A percentile compares a stretch with the other conserved stretches of the same genome.
These are phyloP conservation scores for Cylloceria caligata DNA, from an alignment of 2,888 invertebrate genomes.

Conservation along the genomic window DNA sequence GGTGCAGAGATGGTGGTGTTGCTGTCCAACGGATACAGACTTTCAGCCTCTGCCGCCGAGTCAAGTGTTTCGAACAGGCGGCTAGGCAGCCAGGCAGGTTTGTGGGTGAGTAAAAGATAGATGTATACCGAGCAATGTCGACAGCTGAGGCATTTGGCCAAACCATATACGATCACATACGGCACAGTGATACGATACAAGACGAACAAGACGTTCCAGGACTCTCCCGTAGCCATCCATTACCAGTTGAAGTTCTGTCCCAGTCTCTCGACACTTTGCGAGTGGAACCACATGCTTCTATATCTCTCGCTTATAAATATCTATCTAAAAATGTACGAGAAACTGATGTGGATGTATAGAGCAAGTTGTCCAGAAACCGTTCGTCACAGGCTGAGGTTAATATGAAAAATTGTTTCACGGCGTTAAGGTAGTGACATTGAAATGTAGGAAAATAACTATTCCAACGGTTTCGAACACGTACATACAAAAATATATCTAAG, in stretches of 20 bases:
- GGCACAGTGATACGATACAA: slow-evolving; percentile 1
- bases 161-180: background rate
- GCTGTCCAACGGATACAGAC: slow-evolving; percentile 2
- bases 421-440: background rate
- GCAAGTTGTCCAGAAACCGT: background rate
- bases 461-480: no score
- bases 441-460: no score
- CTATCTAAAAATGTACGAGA: slow-evolving; percentile 56
- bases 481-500: no score
- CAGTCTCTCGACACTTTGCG: slow-evolving; percentile 47
- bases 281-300: slow-evolving; percentile 63
- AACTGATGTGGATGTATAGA: slow-evolving; percentile 50
- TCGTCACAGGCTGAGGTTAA: background rate
- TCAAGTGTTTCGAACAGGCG: slow-evolving; percentile 49
- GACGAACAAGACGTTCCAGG: slow-evolving; percentile 24
- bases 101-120: slow-evolving; percentile 27
- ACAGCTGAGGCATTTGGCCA: slow-evolving; percentile 35
- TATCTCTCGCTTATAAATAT: slow-evolving; percentile 22
- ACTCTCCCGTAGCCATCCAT: slow-evolving; percentile 46
- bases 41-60: slow-evolving; percentile 17
- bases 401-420: background rate
- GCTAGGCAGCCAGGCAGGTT: slow-evolving; percentile 13
- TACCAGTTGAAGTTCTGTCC: slow-evolving; percentile 49
- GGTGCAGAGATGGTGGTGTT: slow-evolving; percentile 38
- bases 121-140: slow-evolving; percentile 26